Base-by-base conservation (phyloP, 2,797 vertebrate genomes). In the Diglossa cyanea region DNA sequence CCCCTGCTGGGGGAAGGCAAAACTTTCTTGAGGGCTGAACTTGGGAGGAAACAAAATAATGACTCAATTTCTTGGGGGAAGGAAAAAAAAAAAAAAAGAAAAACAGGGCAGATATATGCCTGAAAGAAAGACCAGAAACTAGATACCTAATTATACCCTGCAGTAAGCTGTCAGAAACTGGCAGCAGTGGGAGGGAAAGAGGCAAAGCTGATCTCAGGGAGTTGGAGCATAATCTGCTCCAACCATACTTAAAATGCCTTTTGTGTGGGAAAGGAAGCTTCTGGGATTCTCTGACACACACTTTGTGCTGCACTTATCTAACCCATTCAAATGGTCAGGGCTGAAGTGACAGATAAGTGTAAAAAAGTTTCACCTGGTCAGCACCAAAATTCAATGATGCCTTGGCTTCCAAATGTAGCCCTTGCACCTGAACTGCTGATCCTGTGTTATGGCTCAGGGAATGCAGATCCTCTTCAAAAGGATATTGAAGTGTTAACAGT, bases 61-160 rank as follows among this genome's bases (percentile, higher is more conserved):
- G 44, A 89, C 24, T 91, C 51, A 2, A 14, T 79, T 92, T 93
- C 81, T 93, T 61, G 28, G 25, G 44, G 9, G 42, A 16, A 33
- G 13, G 6, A 4, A 16, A 17, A 26, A n/a, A 26, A 26, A n/a
- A 26, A 19, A 13, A 21, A 20, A 39, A n/a, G 2, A 79, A 58
- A 60, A 39, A 28, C 57, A 60, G 57, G 33, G 84, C 35, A 94
- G 86, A 79, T 80, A 70, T 5, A 80, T 70, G 88, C 83, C 79
- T 81, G 72, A 92, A 91, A 95, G 90, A 94, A 91, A 96, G 84
- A 92, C 55, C 63, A 95, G 88, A 90, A 93, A 87, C 63, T 80
- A 79, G 93, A 93, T 95, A 73, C 63, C 86, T 97, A 97, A 97
- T 97, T 96, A 97, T 86, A 92, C 86, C 95, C 95, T 91, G 76